Evolutionary conservation across 1,140 invertebrate species (phyloP), one percentile per base, ranked within the genome.

Genomic region (Capitella teleta): DNA sequence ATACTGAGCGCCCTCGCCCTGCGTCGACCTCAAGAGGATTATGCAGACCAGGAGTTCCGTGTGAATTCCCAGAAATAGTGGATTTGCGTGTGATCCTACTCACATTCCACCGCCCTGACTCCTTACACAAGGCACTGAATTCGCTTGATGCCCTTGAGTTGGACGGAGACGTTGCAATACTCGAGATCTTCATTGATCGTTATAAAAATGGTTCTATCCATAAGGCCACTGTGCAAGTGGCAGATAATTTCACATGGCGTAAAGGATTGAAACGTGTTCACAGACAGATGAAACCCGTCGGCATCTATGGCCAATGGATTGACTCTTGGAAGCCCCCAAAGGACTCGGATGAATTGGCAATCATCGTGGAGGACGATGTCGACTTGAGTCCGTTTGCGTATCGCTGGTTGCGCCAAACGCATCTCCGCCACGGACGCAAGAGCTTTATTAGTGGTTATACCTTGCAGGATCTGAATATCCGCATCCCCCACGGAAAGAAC

Each of bases 291-390:
- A 57, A 61, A 21, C 61, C 64, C 49, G 62, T 56, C 0, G 61
- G 61, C 10, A 52, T 66, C 8, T 50, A 55, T 19, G 63, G 63
- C 2, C 63, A 66, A 38, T 66, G 63, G 63, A 37, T 66, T 1
- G 49, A 53, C 12, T 61, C 64, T 0, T 66, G 64, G 64, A 44
- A 57, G 10, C 56, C 55, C 1, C 26, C 23, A 12, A 24, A 49
- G 16, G 41, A 56, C 16, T 42, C 34, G 2, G 49, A 53, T 10
- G 62, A 66, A 54, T 60, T 64, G 12, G 64, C 56, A 18, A 37
- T 66, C 2, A 56, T 66, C 14, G 28, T 66, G 4, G 64, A 66
- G 45, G 64, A 66, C 46, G 64, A 66, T 46, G 16, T 64, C 12
- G 57, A 57, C 4, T 57, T 66, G 10, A 64, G 62, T 1, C 54